Evolutionary conservation across 2,113 vertebrate genomes (phyloP).

Genomic region (Apodemus speciosus): DNA sequence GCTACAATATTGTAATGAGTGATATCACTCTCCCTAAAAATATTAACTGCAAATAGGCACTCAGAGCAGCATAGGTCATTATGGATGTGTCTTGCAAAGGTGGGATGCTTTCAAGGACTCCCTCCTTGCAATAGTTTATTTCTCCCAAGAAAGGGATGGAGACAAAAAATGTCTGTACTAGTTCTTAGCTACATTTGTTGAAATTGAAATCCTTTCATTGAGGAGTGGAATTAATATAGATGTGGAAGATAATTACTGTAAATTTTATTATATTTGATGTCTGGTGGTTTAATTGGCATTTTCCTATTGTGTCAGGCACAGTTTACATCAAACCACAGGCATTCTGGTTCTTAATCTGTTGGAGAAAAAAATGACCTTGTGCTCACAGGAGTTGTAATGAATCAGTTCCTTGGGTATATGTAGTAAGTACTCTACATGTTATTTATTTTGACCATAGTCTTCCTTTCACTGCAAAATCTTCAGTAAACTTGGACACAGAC

Average conservation of each 20-base stretch:
- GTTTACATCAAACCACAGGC: neutral
- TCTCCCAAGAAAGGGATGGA: neutral
- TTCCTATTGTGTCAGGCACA: neutral
- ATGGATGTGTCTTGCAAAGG: neutral
- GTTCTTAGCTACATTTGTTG: neutral
- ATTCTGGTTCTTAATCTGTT: neutral
- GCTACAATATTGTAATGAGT: neutral
- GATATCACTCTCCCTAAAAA: neutral
- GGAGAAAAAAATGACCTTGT: neutral
- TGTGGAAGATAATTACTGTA: neutral
- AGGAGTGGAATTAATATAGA: neutral
- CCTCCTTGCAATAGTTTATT: neutral
- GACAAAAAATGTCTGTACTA: rapidly evolving
- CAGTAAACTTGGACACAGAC: neutral
- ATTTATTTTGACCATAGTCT: neutral
- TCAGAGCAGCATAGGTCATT: neutral
- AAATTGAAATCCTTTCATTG: neutral
- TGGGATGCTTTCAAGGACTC: neutral
- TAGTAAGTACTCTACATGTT: neutral
- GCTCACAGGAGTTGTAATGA: neutral
- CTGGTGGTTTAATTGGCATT: neutral
- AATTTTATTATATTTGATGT: neutral
- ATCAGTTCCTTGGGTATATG: neutral
- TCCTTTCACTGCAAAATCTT: neutral
- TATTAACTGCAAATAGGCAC: neutral